Base-by-base conservation (phyloP, 2,888 invertebrate genomes). In the Ochropleura plecta region DNA sequence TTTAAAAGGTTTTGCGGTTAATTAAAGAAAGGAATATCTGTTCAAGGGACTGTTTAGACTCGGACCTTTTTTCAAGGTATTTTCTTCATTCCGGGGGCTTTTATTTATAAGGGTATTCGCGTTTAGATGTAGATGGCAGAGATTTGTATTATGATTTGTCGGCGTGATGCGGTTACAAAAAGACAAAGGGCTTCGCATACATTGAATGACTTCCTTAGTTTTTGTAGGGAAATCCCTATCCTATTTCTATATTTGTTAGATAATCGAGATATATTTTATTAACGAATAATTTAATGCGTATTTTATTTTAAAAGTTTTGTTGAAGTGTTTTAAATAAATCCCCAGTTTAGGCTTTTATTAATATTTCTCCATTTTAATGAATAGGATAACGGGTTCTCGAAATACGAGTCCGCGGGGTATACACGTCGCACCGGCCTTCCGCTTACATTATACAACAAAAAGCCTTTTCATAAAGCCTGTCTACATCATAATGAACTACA, bases 401-500 rank as follows among this genome's bases (percentile, higher is more conserved):
- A 83, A 67, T 73, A 74, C 49, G 18, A 70, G 62, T 53, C 60
- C 67, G 53, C 65, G 48, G 73, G 60, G 82, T 40, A 16, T 76
- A 69, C 70, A 73, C 70, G 68, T 51, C 64, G 63, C 63, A 67
- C 68, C 62, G 69, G 70, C 74, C 81, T 86, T 85, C 85, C 83
- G 86, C 63, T 79, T 71, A 79, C 57, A 78, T 75, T 62, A 88
- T 69, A 81, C 77, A 75, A 78, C 63, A 84, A 81, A 80, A 86
- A 87, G 78, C 84, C 84, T 86, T 89, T 89, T 87, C 83, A 84
- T 89, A 88, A 90, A 87, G 79, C 79, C 85, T 84, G 88, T 86
- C 89, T 88, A 89, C 86, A 86, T 90, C 86, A 87, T 91, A 90
- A 91, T 89, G 88, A 91, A 91, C 86, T 90, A 89, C 89, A 89